Evolutionary conservation across 1,140 invertebrate genomes (phyloP).

Genomic region (Ceratina japonica): DNA sequence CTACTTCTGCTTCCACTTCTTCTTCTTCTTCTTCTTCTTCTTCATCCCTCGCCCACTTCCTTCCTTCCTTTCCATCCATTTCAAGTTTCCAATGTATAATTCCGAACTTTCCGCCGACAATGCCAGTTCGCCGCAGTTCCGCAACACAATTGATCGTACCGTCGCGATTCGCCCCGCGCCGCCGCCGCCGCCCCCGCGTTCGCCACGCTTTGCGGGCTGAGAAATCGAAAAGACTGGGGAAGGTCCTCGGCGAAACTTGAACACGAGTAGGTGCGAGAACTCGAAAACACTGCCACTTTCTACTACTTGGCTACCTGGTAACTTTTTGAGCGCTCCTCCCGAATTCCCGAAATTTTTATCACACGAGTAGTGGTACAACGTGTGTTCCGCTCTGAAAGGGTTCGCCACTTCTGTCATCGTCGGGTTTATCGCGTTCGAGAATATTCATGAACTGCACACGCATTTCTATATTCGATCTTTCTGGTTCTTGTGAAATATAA

Average conservation of each 20-base stretch:
- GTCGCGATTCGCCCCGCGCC: conserved; percentile 56
- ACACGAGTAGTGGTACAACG: no score
- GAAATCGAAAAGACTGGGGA: conserved; percentile 49
- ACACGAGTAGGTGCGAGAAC: conserved; percentile 17
- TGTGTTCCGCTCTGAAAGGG: no score
- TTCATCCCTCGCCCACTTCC: conserved; percentile 7
- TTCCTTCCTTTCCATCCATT: conserved; percentile 41
- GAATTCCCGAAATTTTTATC: no score
- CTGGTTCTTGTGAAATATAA: no score
- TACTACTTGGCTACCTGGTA: no score
- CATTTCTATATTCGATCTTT: no score
- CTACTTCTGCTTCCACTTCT: background rate
- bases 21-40: background rate
- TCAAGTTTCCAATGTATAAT: conserved; percentile 77
- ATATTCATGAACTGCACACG: no score
- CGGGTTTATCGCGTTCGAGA: no score
- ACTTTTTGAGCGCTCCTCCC: no score
- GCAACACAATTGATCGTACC: conserved; percentile 75
- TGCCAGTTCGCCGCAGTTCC: conserved; percentile 73
- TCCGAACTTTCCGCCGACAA: conserved; percentile 74
- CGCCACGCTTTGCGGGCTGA: conserved; percentile 18
- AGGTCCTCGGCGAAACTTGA: conserved; percentile 31
- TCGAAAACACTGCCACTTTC: background rate
- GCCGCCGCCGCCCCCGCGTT: background rate
- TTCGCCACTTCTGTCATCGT: no score